Evolutionary conservation across 2,113 vertebrate species (phyloP).

Genomic region (Oxyruncus cristatus): DNA sequence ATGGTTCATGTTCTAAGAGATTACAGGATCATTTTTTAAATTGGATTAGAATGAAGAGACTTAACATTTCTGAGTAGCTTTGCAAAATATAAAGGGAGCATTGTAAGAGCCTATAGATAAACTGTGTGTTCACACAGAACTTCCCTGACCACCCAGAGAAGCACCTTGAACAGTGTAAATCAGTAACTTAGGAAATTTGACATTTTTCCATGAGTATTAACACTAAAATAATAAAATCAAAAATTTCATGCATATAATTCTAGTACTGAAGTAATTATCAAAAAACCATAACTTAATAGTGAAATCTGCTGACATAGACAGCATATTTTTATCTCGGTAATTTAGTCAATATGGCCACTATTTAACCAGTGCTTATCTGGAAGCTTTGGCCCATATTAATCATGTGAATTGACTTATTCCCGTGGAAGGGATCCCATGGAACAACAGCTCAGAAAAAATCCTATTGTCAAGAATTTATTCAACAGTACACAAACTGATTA

Average conservation of each 20-base stretch:
- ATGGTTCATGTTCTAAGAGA: background rate
- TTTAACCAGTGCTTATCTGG: background rate
- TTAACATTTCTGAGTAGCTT: background rate
- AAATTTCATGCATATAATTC: background rate
- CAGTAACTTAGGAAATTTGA: background rate
- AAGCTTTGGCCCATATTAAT: background rate
- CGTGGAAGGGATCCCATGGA: background rate
- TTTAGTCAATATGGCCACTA: background rate
- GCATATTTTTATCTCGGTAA: background rate
- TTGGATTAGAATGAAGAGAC: background rate
- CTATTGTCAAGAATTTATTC: background rate
- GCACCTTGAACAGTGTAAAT: background rate
- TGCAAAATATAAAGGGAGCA: background rate
- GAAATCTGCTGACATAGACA: background rate
- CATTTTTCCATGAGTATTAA: background rate
- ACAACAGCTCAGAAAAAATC: background rate
- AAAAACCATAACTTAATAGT: background rate
- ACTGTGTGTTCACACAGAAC: background rate
- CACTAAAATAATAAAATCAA: background rate
- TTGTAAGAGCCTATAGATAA: background rate
- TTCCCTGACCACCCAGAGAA: background rate
- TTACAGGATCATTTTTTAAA: slow-evolving; percentile 23
- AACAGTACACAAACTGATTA: background rate
- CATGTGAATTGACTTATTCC: background rate
- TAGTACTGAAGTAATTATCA: background rate